phyloP scores from a whole-genome alignment of 1,140 invertebrate genomes.

The Trachymyrmex septentrionalis region DNA sequence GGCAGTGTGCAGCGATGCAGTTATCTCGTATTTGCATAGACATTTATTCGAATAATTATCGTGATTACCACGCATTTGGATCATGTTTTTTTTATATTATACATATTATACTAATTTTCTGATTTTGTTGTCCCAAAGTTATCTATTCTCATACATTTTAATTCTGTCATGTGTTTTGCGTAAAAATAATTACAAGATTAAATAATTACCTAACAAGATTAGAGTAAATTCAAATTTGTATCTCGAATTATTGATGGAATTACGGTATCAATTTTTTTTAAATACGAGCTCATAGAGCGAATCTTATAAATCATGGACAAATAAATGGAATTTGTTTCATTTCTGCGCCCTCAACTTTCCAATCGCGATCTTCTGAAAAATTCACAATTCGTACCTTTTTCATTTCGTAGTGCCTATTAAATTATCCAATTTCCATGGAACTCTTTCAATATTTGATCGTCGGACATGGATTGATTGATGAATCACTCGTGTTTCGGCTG shows the following conservation, averaged over 20 bases:
- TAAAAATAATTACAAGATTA: background rate
- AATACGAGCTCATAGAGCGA: background rate
- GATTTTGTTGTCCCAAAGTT: background rate
- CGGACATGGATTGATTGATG: background rate
- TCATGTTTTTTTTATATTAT: background rate
- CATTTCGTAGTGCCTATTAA: constrained; percentile 34
- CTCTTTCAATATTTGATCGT: background rate
- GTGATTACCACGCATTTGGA: background rate
- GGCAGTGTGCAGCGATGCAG: background rate
- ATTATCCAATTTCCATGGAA: constrained; percentile 40
- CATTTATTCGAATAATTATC: constrained; percentile 22
- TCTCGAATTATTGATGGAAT: background rate
- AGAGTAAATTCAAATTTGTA: background rate
- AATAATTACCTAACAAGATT: background rate
- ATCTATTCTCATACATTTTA: background rate
- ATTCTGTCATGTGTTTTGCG: background rate
- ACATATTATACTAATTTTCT: background rate
- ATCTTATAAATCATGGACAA: background rate
- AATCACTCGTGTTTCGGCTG: constrained; percentile 25
- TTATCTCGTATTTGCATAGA: constrained; percentile 23
- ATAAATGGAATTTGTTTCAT: too few relatives aligned
- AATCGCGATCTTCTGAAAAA: background rate
- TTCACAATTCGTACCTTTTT: constrained; percentile 45
- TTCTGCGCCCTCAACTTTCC: background rate
- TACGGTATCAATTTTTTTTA: background rate